A percentile compares a stretch with the other conserved stretches of the same genome.
Evolutionary conservation across 1,140 invertebrate species (phyloP).

Genomic region (Aphelinus atriplicis): DNA sequence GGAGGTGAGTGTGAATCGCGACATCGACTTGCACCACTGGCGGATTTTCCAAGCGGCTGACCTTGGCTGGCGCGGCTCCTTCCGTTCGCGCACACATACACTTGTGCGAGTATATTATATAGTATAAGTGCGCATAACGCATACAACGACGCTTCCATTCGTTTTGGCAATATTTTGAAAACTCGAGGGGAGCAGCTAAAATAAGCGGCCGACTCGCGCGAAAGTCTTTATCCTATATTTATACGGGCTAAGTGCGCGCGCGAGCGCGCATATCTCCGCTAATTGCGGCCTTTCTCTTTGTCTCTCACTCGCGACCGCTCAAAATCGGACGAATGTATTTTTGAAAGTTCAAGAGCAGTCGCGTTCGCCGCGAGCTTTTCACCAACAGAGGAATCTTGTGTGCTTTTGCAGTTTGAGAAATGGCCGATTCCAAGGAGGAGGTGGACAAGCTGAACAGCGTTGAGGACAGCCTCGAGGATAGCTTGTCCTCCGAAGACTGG

Average conservation of each 20-base stretch:
- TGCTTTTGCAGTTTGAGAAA: slow-evolving; percentile 3
- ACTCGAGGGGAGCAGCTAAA: neutral
- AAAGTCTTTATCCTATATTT: too few species aligned
- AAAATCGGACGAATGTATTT: neutral
- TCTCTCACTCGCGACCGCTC: neutral
- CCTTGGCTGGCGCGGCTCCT: too few species aligned
- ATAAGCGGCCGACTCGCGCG: neutral
- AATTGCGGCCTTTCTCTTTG: neutral
- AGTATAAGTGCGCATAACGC: too few species aligned
- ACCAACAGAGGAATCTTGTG: neutral
- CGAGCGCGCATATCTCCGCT: too few species aligned
- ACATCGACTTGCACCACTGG: too few species aligned
- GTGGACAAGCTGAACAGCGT: neutral
- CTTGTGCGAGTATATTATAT: too few species aligned
- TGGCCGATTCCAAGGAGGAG: slow-evolving; percentile 22
- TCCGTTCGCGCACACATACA: too few species aligned
- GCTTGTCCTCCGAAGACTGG: slow-evolving; percentile 34
- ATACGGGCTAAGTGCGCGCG: too few species aligned
- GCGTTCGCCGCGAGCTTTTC: neutral
- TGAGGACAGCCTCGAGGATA: slow-evolving; percentile 25
- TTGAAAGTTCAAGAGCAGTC: neutral
- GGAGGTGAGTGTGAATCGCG: too few species aligned
- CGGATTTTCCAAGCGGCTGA: too few species aligned
- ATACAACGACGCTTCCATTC: too few species aligned
- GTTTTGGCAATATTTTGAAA: slow-evolving; percentile 13